Conservation (phyloP, 64 coral and sea anemone genomes). For the Pachyseris speciosa region DNA sequence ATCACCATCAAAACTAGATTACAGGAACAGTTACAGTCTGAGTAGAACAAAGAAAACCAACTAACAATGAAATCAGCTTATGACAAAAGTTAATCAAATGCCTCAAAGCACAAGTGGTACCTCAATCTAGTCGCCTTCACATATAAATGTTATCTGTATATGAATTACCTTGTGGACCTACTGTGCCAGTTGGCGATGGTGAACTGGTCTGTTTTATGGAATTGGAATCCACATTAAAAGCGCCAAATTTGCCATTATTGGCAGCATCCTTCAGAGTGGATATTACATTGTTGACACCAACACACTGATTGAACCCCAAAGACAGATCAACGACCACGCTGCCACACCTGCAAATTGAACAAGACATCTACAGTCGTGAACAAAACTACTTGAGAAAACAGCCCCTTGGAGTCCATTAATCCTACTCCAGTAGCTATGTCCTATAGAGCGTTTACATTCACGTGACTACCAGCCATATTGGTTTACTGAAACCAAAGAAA, state of each 20-base stretch:
- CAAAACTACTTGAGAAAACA: too few relatives aligned
- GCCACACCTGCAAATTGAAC: background rate
- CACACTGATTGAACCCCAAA: background rate
- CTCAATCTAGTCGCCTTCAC: too few relatives aligned
- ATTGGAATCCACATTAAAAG: background rate
- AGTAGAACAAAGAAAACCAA: too few relatives aligned
- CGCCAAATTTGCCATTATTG: background rate
- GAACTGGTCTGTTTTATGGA: background rate
- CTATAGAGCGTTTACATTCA: too few relatives aligned
- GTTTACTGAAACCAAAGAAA: too few relatives aligned
- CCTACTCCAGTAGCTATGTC: too few relatives aligned
- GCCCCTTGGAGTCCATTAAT: too few relatives aligned
- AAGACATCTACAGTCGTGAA: background rate
- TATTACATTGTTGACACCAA: background rate
- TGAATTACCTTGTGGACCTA: background rate
- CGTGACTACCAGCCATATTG: too few relatives aligned
- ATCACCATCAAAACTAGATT: background rate
- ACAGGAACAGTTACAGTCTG: background rate
- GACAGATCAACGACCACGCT: background rate
- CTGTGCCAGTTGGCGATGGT: background rate
- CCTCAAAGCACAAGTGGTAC: background rate
- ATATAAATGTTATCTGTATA: too few relatives aligned
- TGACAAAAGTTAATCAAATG: background rate
- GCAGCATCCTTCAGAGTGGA: background rate
- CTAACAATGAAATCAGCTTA: too few relatives aligned